Base-by-base conservation (phyloP, 2,888 invertebrate species). In the Orthosia gracilis region DNA sequence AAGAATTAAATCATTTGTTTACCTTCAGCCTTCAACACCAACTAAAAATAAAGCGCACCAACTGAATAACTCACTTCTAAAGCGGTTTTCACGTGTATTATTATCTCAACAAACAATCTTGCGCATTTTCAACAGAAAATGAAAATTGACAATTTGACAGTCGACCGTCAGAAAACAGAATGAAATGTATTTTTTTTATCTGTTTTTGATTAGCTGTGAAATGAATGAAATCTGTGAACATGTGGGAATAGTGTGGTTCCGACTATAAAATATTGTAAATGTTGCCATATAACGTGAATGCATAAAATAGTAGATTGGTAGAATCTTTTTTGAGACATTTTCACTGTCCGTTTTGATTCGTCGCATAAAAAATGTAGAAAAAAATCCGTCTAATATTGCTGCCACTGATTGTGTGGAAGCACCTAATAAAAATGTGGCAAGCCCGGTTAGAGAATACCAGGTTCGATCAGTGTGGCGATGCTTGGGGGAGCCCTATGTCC, bases 31-130 rank as follows among this genome's bases (percentile, higher is more conserved):
- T 78, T 80, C 72, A 68, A 77, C 76, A 79, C 58, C 52, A 45
- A 65, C 67, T 73, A 67, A 79, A 79, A 69, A 78, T 82, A 74
- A 76, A 74, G 64, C 52, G 63, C 77, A 78, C 58, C 45, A 74
- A 70, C 78, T 63, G 50, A 64, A 23, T 52, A 61, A 11, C 45
- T 57, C 77, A 82, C 67, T 67, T 58, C 17, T n/a, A 52, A 26
- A 49, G 21, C 70, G 26, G 69, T 57, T 80, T 77, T 85, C 87
- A 86, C 85, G 73, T 86, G 80, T 86, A 69, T 66, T 77, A 61
- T 57, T 81, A 67, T 54, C 71, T 70, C 69, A 75, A 79, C 81
- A 87, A 86, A 85, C 85, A 86, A 84, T 66, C 64, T 65, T 40
- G 26, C 18, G 61, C 58, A 72, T 62, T 73, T 79, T 69, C 57